Evolutionary conservation across 1,140 invertebrate species (phyloP).

Genomic region (Myzus persicae): DNA sequence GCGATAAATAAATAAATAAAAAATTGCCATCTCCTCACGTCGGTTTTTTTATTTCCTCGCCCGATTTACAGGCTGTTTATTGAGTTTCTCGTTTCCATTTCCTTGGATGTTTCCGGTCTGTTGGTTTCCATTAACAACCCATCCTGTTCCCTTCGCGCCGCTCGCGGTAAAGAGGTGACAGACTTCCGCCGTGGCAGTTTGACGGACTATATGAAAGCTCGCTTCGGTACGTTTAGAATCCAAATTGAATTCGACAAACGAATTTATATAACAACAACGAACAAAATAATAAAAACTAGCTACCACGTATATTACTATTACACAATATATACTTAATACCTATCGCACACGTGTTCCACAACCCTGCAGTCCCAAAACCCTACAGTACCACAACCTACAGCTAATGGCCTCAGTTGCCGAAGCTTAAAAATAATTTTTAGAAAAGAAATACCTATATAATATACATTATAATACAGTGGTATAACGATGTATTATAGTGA

Average conservation of each 20-base stretch:
- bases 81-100: conserved; percentile 55
- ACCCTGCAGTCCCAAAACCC: no score
- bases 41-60: conserved; percentile 28
- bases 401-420: no score
- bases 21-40: conserved; percentile 1
- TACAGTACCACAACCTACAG: no score
- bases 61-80: conserved; percentile 46
- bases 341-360: no score
- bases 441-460: no score
- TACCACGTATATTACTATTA: not conserved
- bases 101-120: conserved; percentile 54
- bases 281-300: not conserved
- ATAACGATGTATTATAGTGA: not conserved
- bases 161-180: conserved; percentile 11
- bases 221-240: conserved; percentile 47
- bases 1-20: conserved; percentile 37
- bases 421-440: no score
- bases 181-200: conserved; percentile 48
- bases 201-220: conserved; percentile 25
- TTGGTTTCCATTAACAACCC: conserved; percentile 37
- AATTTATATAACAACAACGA: not conserved
- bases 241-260: conserved; percentile 14
- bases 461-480: not conserved
- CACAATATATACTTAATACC: no score
- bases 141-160: not conserved